These are phyloP conservation scores for Platichthys stellatus DNA, from an alignment of 2,113 vertebrate species.

Conservation along the genomic window DNA sequence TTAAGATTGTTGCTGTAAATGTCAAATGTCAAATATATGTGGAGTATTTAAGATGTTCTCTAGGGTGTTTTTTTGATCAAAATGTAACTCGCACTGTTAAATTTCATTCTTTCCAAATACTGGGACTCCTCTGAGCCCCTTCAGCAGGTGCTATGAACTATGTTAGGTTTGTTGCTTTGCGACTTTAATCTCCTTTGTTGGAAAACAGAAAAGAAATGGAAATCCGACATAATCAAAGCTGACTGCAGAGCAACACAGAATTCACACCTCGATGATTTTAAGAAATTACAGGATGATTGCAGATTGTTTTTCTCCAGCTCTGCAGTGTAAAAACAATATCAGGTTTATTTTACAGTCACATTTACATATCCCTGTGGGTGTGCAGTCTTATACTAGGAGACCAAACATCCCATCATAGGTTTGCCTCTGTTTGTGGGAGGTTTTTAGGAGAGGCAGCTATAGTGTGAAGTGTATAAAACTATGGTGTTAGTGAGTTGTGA, in stretches of 20 bases:
- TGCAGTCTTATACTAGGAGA: slow-evolving; percentile 12
- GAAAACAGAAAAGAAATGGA: slow-evolving; percentile 8
- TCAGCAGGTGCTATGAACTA: slow-evolving; percentile 52
- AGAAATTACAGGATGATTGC: slow-evolving; percentile 16
- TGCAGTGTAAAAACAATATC: slow-evolving; percentile 16
- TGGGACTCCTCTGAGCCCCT: slow-evolving; percentile 29
- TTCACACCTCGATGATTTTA: slow-evolving; percentile 26
- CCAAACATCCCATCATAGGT: slow-evolving; percentile 1
- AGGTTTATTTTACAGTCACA: slow-evolving; percentile 29
- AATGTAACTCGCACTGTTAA: slow-evolving; percentile 28
- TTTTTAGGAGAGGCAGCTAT: slow-evolving; percentile 7
- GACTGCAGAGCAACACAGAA: slow-evolving; percentile 47
- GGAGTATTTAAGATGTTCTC: slow-evolving; percentile 26
- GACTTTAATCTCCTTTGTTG: slow-evolving; percentile 29
- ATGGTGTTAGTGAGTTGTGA: neutral
- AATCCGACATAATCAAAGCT: slow-evolving; percentile 31
- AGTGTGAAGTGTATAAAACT: neutral
- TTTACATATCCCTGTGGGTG: slow-evolving; percentile 45
- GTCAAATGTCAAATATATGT: slow-evolving; percentile 26
- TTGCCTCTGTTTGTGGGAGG: slow-evolving; percentile 1
- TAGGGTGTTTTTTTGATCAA: slow-evolving; percentile 2
- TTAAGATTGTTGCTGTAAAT: slow-evolving; percentile 28
- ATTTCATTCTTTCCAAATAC: slow-evolving; percentile 25
- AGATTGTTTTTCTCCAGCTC: slow-evolving; percentile 33
- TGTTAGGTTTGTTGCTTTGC: slow-evolving; percentile 30